Percentiles rank a stretch among this genome's conserved stretches.
Evolutionary conservation across 2,797 vertebrate genomes (phyloP).

Genomic region (Phoebastria nigripes): DNA sequence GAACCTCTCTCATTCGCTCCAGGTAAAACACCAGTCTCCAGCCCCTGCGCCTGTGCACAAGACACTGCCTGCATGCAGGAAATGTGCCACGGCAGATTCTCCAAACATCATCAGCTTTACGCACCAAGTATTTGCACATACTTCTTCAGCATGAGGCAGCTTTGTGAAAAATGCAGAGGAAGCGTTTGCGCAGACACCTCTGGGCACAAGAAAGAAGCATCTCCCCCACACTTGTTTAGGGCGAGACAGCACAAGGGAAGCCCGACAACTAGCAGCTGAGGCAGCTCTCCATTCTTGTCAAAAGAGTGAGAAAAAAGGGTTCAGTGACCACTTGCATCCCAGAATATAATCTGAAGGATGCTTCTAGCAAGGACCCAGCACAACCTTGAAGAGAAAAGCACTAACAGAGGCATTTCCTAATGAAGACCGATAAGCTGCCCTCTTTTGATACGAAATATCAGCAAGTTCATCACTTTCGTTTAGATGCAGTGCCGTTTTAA

Average conservation of each 20-base stretch:
- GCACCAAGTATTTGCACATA: not conserved
- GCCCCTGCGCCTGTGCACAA: not conserved
- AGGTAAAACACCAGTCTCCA: not conserved
- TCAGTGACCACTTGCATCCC: not conserved
- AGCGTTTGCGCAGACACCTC: not conserved
- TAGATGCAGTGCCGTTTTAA: not conserved
- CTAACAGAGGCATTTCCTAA: not conserved
- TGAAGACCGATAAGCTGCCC: not conserved
- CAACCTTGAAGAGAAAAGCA: not conserved
- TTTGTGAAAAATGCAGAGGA: not conserved
- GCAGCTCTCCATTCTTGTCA: not conserved
- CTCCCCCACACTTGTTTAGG: not conserved
- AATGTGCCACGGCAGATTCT: fast-evolving
- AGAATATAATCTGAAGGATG: not conserved
- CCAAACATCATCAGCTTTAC: not conserved
- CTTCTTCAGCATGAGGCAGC: not conserved
- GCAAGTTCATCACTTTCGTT: not conserved
- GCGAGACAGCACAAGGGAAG: not conserved
- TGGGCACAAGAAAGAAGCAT: not conserved
- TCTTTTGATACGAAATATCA: not conserved
- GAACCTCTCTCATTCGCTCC: not conserved
- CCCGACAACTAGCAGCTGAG: not conserved
- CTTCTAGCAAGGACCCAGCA: not conserved
- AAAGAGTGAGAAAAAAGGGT: not conserved
- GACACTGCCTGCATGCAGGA: not conserved